Base-by-base conservation (phyloP, 2,113 vertebrate species). In the Siphamia tubifer region DNA sequence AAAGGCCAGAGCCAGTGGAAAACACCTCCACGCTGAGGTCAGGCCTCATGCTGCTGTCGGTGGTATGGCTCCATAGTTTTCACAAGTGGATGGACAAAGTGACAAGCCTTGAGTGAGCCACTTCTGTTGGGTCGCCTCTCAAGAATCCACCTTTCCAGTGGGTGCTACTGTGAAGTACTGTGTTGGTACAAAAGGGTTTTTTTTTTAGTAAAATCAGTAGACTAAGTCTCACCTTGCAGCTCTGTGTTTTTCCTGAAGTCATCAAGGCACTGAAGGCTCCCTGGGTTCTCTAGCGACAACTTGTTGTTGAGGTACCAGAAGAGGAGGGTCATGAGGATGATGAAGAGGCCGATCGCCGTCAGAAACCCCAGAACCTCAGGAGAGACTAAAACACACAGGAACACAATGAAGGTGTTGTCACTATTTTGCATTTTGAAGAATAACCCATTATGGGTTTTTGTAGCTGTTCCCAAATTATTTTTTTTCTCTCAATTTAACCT, bases 281-380 rank as follows among this genome's bases (percentile, higher is more conserved):
- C 95, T 81, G 94, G 88, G 81, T 93, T 97, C 86, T 97, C 95
- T 53, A 96, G 93, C 47, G 94, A 94, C 91, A 99, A 92, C 91
- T 98, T 99, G 92, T 96, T 99, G 90, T 96, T 98, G 90, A 98
- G 94, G 89, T 96, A 99, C 74, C 98, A 92, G 90, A 99, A 98
- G 77, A 99, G 93, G 27, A 99, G 86, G 63, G 97, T 91, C 94
- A 99, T 93, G 67, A 99, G 93, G 88, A 98, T 79, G 87, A 97
- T 94, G 91, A 99, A 96, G 71, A 98, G 92, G 1, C 95, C 96
- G 0, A 98, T 93, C 49, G 96, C 96, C 25, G 97, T 96, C 72
- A 99, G 91, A 90, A 99, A 96, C 68, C 97, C 98, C 83, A 98
- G 92, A 73, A 96, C 96, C 89, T 99, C 98, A 67, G 97, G 98